Base-by-base conservation (phyloP, 2,113 vertebrate genomes). In the Lutjanus erythropterus region DNA sequence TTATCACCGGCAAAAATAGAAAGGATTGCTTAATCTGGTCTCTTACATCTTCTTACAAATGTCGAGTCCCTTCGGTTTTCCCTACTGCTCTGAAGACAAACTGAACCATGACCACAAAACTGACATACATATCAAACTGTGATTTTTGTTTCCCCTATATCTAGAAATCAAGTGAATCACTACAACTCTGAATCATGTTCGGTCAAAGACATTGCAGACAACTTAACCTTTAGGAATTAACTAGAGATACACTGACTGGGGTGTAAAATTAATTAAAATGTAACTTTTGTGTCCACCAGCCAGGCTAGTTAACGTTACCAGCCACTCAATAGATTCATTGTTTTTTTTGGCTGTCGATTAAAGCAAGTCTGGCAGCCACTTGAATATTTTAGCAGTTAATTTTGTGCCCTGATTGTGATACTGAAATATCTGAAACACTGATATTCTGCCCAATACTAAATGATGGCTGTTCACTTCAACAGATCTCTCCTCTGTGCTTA, bases 1-100 rank as follows among this genome's bases (percentile, higher is more conserved):
- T 16, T 9, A 55, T 50, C 42, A 21, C 25, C 3, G 46, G 71
- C 77, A 72, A 31, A 67, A 62, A 90, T 47, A 81, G 56, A 70
- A 41, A 50, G 2, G 16, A 37, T 18, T 29, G 64, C 18, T 71
- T 39, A 44, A 76, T 66, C 23, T 44, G 39, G 37, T 68, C 47
- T 52, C 61, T 50, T 5, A 21, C 9, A 41, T 2, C 5, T n/a
- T 14, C 42, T 39, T 33, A 39, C 50, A 70, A 39, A 49, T 11
- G 3, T 46, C 66, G 6, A n/a, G 16, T 49, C 37, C 31, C 11
- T 64, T 21, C 12, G 25, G 14, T 31, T 69, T 55, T 55, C 39
- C 25, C n/a, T 25, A 7, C n/a, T 8, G 9, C 31, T 5, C 9
- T 37, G 21, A n/a, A 60, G 14, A 14, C 33, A 35, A n/a, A 59